A percentile compares a stretch with the other conserved stretches of the same genome.
Evolutionary conservation across 2,797 vertebrate genomes (phyloP).

Genomic region (Podarcis lilfordi): DNA sequence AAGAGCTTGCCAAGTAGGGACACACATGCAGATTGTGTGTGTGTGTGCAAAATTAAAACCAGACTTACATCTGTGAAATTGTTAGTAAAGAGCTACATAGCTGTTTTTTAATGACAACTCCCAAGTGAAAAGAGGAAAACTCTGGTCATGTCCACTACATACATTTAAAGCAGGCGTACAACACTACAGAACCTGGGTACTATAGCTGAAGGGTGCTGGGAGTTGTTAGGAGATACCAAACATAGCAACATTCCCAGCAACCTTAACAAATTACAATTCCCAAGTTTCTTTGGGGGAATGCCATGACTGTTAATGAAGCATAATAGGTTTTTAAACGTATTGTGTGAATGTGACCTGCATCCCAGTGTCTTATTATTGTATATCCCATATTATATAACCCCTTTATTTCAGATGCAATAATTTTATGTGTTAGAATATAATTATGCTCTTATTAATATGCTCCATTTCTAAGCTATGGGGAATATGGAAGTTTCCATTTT

Average conservation of each 20-base stretch:
- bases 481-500: conserved; percentile 51
- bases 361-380: conserved; percentile 13
- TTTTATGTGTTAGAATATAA: conserved; percentile 53
- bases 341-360: background rate
- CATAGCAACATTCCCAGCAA: too few relatives aligned
- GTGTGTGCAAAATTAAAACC: background rate
- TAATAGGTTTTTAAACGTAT: too few relatives aligned
- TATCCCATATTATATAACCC: conserved; percentile 28
- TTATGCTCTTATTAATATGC: conserved; percentile 55
- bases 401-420: conserved; percentile 45
- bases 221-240: too few relatives aligned
- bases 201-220: too few relatives aligned
- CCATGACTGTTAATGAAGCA: too few relatives aligned
- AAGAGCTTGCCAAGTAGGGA: background rate
- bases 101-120: conserved; percentile 25
- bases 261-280: too few relatives aligned
- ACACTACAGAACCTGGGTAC: too few relatives aligned
- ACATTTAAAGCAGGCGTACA: too few relatives aligned
- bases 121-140: conserved; percentile 43
- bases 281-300: too few relatives aligned
- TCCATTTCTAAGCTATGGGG: conserved; percentile 50
- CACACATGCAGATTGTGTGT: background rate
- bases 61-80: conserved; percentile 16
- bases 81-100: conserved; percentile 39
- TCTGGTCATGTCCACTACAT: background rate